Conservation (phyloP, 1,140 invertebrate species). For the Tetranychus urticae region DNA sequence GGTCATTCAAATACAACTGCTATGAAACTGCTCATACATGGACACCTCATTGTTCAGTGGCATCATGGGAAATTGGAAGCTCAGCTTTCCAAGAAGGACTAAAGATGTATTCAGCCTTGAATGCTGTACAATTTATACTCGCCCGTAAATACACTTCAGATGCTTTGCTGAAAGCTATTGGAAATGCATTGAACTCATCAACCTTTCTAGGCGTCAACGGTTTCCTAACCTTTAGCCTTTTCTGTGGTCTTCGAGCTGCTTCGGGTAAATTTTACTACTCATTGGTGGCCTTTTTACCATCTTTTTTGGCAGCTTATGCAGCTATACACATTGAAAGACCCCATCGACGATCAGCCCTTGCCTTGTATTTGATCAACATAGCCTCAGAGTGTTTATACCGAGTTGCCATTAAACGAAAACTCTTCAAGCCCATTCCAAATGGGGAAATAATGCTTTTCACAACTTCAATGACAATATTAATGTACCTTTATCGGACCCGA, state of each 20-base stretch:
- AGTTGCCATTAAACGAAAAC: conserved; percentile 22
- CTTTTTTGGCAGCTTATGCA: not conserved
- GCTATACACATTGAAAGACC: conserved; percentile 35
- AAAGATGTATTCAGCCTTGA: not conserved
- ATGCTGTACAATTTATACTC: not conserved
- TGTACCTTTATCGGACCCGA: conserved; percentile 1
- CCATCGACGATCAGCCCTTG: conserved; percentile 38
- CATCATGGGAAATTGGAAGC: not conserved
- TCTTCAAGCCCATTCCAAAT: conserved; percentile 29
- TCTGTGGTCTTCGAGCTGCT: not conserved
- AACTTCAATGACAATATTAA: not conserved
- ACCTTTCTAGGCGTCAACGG: not conserved
- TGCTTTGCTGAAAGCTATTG: not conserved
- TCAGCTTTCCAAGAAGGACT: not conserved
- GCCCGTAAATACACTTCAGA: not conserved
- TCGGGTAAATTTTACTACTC: not conserved
- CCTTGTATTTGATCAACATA: conserved; percentile 53
- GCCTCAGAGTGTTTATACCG: conserved; percentile 18
- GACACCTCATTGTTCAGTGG: conserved; percentile 18
- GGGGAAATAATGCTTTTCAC: conserved; percentile 28
- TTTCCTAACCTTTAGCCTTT: not conserved
- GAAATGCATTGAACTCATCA: not conserved
- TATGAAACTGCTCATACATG: conserved; percentile 50
- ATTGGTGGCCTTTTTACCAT: not conserved
- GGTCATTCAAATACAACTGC: conserved; percentile 29